Percentiles rank a stretch among this genome's conserved stretches.
Evolutionary conservation across 2,113 vertebrate species (phyloP).

Genomic region (Bufo gargarizans): DNA sequence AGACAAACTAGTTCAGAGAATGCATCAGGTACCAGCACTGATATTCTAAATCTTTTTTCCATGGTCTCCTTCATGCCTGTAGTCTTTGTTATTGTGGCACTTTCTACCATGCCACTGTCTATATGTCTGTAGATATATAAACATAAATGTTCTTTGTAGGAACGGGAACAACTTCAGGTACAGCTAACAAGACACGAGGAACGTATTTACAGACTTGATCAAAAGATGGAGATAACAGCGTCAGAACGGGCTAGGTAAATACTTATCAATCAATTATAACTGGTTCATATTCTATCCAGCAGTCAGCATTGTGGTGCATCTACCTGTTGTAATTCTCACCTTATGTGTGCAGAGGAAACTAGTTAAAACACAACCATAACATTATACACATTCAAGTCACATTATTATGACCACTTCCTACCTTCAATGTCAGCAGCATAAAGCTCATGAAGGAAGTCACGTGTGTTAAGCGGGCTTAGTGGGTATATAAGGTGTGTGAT

Average conservation of each 20-base stretch:
- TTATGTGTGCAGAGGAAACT: too few relatives aligned
- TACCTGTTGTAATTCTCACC: too few relatives aligned
- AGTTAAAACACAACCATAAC: too few relatives aligned
- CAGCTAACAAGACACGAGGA: conserved; percentile 85
- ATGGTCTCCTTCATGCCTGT: background rate
- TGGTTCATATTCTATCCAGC: background rate
- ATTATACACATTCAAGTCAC: too few relatives aligned
- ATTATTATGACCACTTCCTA: too few relatives aligned
- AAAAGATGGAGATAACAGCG: conserved; percentile 69
- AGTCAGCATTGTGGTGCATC: background rate
- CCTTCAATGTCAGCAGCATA: too few relatives aligned
- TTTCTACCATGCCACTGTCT: background rate
- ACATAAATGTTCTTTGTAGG: conserved; percentile 70
- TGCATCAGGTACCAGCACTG: conserved; percentile 79
- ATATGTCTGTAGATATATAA: background rate
- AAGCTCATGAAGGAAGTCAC: too few relatives aligned
- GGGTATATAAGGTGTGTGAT: too few relatives aligned
- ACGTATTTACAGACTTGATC: conserved; percentile 74
- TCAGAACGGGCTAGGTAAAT: conserved; percentile 77
- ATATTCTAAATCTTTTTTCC: background rate
- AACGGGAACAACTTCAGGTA: conserved; percentile 83
- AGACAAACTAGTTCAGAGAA: conserved; percentile 88
- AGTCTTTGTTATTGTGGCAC: background rate
- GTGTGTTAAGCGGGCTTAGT: too few relatives aligned
- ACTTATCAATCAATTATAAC: background rate